These are phyloP conservation scores for Blennius ocellaris DNA, from an alignment of 2,113 vertebrate species.

Conservation along the genomic window DNA sequence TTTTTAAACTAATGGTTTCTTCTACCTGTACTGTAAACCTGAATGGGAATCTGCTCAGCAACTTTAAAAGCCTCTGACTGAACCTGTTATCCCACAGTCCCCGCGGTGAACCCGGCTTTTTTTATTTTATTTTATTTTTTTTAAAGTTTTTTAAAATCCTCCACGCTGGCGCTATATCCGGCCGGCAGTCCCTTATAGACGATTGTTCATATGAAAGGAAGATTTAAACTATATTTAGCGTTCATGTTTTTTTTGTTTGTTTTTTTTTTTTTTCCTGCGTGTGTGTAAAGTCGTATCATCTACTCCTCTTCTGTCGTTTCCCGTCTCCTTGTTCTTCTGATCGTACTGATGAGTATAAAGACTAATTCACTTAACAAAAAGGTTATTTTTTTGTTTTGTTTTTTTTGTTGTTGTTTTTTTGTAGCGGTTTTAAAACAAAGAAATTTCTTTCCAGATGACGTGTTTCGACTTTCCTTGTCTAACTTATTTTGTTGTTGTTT, in stretches of 20 bases:
- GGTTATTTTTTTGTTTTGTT: conserved; percentile 47
- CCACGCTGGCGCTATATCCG: conserved; percentile 70
- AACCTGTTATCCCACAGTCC: conserved; percentile 65
- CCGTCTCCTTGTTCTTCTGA: conserved; percentile 67
- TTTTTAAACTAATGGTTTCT: conserved; percentile 32
- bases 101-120: conserved; percentile 62
- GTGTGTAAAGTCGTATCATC: conserved; percentile 66
- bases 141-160: conserved; percentile 31
- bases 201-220: conserved; percentile 74
- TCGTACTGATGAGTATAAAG: conserved; percentile 77
- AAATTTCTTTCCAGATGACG: conserved; percentile 17
- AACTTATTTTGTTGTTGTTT: conserved; percentile 61
- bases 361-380: conserved; percentile 63
- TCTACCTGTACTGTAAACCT: conserved; percentile 57
- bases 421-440: conserved; percentile 41
- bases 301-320: conserved; percentile 73
- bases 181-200: conserved; percentile 66
- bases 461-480: conserved; percentile 51
- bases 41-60: conserved; percentile 63
- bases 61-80: conserved; percentile 68
- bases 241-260: conserved; percentile 66
- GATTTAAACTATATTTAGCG: conserved; percentile 69
- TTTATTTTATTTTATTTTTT: too few relatives aligned
- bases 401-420: too few relatives aligned
- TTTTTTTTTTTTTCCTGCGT: too few relatives aligned